Evolutionary conservation across 2,113 vertebrate genomes (phyloP).

Genomic region (Colaptes auratus): DNA sequence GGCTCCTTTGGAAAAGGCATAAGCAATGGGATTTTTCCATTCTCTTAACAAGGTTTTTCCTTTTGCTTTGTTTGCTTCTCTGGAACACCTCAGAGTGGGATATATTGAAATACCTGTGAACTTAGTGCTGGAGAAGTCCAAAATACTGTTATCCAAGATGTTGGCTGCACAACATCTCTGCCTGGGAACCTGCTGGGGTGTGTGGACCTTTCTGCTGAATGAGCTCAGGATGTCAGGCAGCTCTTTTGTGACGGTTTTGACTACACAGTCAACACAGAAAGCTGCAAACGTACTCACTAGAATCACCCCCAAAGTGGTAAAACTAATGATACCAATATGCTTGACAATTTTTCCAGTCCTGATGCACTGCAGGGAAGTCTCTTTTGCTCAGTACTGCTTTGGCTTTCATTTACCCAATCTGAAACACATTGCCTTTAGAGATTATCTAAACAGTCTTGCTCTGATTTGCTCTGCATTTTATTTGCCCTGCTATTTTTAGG

Average conservation of each 20-base stretch:
- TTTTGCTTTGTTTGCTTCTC: not conserved
- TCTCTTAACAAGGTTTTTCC: not conserved
- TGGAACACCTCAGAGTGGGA: not conserved
- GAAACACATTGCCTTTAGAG: not conserved
- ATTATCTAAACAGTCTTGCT: not conserved
- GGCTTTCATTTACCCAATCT: slow-evolving; percentile 28
- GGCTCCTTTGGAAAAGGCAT: not conserved
- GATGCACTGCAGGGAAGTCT: not conserved
- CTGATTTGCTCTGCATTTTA: not conserved
- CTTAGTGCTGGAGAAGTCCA: not conserved
- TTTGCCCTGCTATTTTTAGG: not conserved
- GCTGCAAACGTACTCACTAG: not conserved
- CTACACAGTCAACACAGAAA: not conserved
- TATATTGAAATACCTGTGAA: not conserved
- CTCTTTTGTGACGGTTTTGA: not conserved
- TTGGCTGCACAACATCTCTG: not conserved
- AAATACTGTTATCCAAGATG: not conserved
- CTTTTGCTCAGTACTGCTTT: not conserved
- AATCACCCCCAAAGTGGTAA: not conserved
- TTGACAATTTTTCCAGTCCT: slow-evolving; percentile 21
- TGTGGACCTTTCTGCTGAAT: not conserved
- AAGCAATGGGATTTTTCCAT: slow-evolving; percentile 33
- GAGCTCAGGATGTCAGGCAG: not conserved
- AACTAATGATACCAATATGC: not conserved
- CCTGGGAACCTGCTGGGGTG: not conserved